phyloP scores from a whole-genome alignment of 2,888 invertebrate genomes.

The Himalopsyche anomala region DNA sequence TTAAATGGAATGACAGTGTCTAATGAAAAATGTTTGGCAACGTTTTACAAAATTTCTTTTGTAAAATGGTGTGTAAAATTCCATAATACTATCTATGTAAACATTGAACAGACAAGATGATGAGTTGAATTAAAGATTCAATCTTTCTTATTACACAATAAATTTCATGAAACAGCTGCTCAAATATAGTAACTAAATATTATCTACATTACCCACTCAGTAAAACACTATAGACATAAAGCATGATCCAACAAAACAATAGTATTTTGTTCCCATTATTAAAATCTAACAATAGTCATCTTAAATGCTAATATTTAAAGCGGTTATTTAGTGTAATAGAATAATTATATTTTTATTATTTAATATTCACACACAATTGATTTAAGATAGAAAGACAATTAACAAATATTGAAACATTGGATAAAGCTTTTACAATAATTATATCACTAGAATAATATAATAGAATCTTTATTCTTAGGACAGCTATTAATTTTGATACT shows the following conservation, averaged over 20 bases:
- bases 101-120: too few relatives aligned
- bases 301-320: slow-evolving; percentile 31
- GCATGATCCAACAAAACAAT: slow-evolving; percentile 35
- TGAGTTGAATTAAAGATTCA: too few relatives aligned
- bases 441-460: background rate
- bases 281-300: slow-evolving; percentile 21
- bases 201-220: background rate
- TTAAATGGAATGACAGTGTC: too few relatives aligned
- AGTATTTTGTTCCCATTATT: slow-evolving; percentile 35
- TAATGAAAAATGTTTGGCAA: too few relatives aligned
- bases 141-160: too few relatives aligned
- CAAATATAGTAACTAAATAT: background rate
- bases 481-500: slow-evolving; percentile 6
- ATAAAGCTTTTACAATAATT: background rate
- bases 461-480: slow-evolving; percentile 3
- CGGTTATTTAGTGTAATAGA: slow-evolving; percentile 12
- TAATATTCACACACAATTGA: slow-evolving; percentile 1
- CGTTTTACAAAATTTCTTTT: too few relatives aligned
- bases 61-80: too few relatives aligned
- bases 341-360: background rate
- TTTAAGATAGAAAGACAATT: background rate
- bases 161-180: background rate
- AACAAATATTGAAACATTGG: slow-evolving; percentile 17
- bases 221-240: background rate
- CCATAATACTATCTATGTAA: too few relatives aligned